Conservation (phyloP, 2,113 vertebrate genomes). For the Nothocercus nigrocapillus region DNA sequence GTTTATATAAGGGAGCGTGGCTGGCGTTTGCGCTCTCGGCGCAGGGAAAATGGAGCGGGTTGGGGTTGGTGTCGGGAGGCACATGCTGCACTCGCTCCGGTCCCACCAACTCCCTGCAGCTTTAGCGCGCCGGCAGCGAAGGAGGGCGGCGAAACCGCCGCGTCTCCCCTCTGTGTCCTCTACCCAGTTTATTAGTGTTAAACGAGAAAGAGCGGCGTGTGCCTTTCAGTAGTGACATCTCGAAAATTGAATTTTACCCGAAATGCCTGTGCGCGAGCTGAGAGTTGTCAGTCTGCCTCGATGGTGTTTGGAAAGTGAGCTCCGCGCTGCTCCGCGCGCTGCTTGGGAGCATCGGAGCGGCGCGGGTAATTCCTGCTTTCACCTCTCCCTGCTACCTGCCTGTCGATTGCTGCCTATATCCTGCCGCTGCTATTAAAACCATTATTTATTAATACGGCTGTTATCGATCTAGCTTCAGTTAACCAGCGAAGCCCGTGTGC, state of each 20-base stretch:
- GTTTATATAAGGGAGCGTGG: constrained; percentile 50
- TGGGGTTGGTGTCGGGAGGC: constrained; percentile 13
- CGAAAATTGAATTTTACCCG: constrained; percentile 41
- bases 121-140: background rate
- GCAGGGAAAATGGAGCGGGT: background rate
- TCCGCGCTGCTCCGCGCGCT: background rate
- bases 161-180: background rate
- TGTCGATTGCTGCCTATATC: background rate
- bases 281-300: constrained; percentile 21
- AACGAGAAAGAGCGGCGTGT: background rate
- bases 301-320: constrained; percentile 28
- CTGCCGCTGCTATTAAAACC: constrained; percentile 1
- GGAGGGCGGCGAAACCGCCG: background rate
- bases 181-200: background rate
- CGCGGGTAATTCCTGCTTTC: background rate
- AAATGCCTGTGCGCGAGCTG: background rate
- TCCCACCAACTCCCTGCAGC: background rate
- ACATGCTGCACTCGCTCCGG: rapidly evolving
- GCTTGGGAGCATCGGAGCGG: background rate
- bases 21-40: background rate
- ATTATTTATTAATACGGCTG: constrained; percentile 56
- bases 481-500: background rate
- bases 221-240: background rate
- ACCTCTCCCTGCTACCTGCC: background rate
- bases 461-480: constrained; percentile 52